A percentile compares a stretch with the other conserved stretches of the same genome.
Conservation (phyloP, 1,140 invertebrate species). For the Drosophila carrolli region DNA sequence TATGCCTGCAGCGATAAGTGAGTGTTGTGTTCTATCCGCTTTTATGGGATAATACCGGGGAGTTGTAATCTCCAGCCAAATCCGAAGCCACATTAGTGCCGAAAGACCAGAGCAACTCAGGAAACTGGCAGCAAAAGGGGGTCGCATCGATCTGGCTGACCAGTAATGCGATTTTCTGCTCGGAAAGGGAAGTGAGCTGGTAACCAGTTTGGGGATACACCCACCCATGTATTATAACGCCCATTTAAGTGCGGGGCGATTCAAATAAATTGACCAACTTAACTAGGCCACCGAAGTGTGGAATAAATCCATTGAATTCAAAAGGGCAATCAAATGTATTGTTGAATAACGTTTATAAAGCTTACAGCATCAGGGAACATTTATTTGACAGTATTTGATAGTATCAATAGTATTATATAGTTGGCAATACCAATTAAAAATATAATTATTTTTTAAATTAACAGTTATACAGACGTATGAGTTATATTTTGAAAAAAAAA, state of each 20-base stretch:
- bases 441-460: too few species aligned
- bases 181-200: background rate
- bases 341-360: too few species aligned
- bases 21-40: constrained; percentile 41
- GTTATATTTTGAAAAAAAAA: too few species aligned
- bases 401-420: too few species aligned
- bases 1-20: constrained; percentile 72
- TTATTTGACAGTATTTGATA: too few species aligned
- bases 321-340: background rate
- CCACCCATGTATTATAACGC: constrained; percentile 15
- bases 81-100: constrained; percentile 71
- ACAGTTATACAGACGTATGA: too few species aligned
- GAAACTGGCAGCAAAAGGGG: background rate
- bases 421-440: too few species aligned
- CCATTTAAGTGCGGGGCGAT: constrained; percentile 21
- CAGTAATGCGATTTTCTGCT: constrained; percentile 45
- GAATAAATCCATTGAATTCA: constrained; percentile 1
- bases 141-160: constrained; percentile 38
- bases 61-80: constrained; percentile 36
- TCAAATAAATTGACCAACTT: constrained; percentile 37
- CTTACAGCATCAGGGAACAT: too few species aligned
- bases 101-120: constrained; percentile 22
- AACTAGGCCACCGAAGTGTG: constrained; percentile 14
- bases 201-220: constrained; percentile 4
- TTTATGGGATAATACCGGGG: constrained; percentile 44